Base-by-base conservation (phyloP, 2,888 invertebrate species). In the Agriopis aurantiaria region DNA sequence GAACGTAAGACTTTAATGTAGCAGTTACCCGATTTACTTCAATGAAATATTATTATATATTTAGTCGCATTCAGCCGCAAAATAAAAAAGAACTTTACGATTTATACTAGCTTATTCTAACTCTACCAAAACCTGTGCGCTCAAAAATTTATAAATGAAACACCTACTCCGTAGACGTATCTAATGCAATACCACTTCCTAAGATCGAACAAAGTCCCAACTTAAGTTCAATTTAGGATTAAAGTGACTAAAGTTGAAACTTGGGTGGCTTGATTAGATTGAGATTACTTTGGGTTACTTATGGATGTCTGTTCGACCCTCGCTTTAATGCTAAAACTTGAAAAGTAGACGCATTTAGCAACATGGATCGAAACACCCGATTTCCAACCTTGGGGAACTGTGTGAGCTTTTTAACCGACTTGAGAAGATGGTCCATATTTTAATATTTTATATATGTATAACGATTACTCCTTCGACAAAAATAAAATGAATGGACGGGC, bases 221-320 rank as follows among this genome's bases (percentile, higher is more conserved):
- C 55, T 74, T 52, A 23, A 71, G 55, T 65, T 58, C 61, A 63
- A 65, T 68, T 73, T 61, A 63, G 73, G 68, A 70, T 74, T 74
- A 72, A 71, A 63, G 65, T 59, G 65, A 69, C 56, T 68, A 52
- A 65, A 65, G 71, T 67, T 12, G 58, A 67, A 67, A 68, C 73
- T 72, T 67, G 52, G 65, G 63, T 14, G 68, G 72, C 67, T 74
- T 75, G 76, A 74, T 76, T 74, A 73, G 70, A 76, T 73, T 74
- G 67, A 72, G 73, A 74, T 74, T 73, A 73, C 74, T 72, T 73
- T 66, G 65, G 73, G 67, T 69, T 74, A 76, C 71, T 73, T 75
- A 75, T 72, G 62, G 67, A 59, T 66, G 64, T 60, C 71, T 62
- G 58, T 67, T 62, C 68, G 69, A 66, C 71, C 74, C 69, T 61